Percentiles rank a stretch among this genome's conserved stretches.
phyloP scores from a whole-genome alignment of 2,113 vertebrate species.

The Riparia riparia region DNA sequence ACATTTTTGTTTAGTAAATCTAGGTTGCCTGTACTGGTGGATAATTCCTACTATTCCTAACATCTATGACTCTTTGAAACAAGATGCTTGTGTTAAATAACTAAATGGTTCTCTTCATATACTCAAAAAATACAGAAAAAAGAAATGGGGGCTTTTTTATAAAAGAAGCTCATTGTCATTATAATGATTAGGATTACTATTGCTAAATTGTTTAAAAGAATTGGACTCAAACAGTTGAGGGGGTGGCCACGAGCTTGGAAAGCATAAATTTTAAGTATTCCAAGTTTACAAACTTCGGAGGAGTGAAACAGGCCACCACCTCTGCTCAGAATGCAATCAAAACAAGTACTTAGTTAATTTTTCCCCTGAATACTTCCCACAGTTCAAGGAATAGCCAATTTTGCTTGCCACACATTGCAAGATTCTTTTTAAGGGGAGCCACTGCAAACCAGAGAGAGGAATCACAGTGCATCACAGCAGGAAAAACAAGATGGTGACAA shows the following conservation, averaged over 20 bases:
- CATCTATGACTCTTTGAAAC: background rate
- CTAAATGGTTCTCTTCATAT: background rate
- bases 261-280: accelerated
- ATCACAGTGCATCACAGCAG: background rate
- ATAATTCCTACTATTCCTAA: background rate
- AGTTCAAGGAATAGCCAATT: slow-evolving; percentile 26
- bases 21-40: background rate
- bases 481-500: slow-evolving; percentile 18
- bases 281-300: background rate
- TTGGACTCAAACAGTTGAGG: background rate
- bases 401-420: background rate
- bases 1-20: background rate
- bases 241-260: background rate
- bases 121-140: background rate
- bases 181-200: background rate
- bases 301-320: background rate
- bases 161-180: background rate
- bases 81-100: background rate
- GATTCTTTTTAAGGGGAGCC: background rate
- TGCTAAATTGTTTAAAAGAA: background rate
- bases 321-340: background rate
- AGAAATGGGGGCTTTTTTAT: background rate
- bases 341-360: background rate
- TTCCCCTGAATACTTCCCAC: background rate
- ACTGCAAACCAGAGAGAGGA: slow-evolving; percentile 1